Percentiles rank a stretch among this genome's conserved stretches.
Conservation (phyloP, 2,888 invertebrate species). For the Erannis defoliaria region DNA sequence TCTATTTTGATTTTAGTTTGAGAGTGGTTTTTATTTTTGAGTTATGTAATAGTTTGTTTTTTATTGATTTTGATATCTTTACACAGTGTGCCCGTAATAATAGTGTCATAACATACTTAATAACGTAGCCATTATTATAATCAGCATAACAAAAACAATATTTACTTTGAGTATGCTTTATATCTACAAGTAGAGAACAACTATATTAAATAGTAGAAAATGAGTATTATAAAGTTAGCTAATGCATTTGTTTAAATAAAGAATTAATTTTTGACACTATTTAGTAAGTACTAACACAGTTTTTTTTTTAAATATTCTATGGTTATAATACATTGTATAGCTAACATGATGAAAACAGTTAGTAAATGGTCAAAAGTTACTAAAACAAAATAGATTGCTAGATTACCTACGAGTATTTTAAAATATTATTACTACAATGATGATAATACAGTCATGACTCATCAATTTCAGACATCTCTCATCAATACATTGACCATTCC, state of each 20-base stretch:
- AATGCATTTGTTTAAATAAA: conserved; percentile 61
- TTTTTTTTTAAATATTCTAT: conserved; percentile 40
- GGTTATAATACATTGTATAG: conserved; percentile 33
- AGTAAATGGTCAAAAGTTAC: conserved; percentile 15
- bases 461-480: conserved; percentile 55
- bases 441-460: conserved; percentile 48
- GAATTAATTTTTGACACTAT: conserved; percentile 52
- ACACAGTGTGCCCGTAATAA: conserved; percentile 85
- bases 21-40: conserved; percentile 70
- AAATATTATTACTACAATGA: conserved; percentile 20
- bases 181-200: conserved; percentile 73
- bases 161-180: conserved; percentile 81
- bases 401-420: conserved; percentile 14
- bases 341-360: conserved; percentile 32
- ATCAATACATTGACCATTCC: conserved; percentile 58
- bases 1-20: conserved; percentile 69
- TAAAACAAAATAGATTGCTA: conserved; percentile 32
- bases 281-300: conserved; percentile 44
- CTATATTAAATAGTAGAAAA: conserved; percentile 65
- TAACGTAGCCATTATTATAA: conserved; percentile 74
- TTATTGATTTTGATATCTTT: conserved; percentile 59
- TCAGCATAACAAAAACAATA: conserved; percentile 74
- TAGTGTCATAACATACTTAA: conserved; percentile 71
- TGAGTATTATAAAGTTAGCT: conserved; percentile 67
- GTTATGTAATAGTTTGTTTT: conserved; percentile 69